These are phyloP conservation scores for Caloenas nicobarica DNA, from an alignment of 2,113 vertebrate species.

Conservation along the genomic window DNA sequence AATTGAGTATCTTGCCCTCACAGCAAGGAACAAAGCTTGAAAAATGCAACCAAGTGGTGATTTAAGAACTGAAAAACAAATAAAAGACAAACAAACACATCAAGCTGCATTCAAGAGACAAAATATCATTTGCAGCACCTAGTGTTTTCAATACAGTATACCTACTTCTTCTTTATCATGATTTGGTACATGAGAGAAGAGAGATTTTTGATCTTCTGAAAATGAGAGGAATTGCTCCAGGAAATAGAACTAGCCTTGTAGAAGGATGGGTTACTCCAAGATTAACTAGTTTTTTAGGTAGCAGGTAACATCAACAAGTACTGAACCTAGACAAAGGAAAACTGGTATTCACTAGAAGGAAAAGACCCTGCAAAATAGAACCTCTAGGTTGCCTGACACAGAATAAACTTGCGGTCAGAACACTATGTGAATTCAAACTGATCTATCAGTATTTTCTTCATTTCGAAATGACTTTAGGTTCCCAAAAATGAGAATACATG, in stretches of 20 bases:
- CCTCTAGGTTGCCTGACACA: neutral
- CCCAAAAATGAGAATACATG: neutral
- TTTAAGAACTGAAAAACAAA: neutral
- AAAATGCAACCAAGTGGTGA: neutral
- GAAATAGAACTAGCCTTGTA: neutral
- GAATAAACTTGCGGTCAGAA: neutral
- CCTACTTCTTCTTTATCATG: neutral
- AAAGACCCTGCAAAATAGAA: neutral
- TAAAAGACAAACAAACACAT: neutral
- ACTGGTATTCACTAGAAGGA: neutral
- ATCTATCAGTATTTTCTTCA: neutral
- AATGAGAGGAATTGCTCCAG: neutral
- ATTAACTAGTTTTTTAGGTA: neutral
- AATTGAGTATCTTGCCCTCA: neutral
- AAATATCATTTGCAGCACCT: neutral
- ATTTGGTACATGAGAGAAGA: neutral
- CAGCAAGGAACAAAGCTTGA: neutral
- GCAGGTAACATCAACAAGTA: neutral
- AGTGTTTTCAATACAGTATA: neutral
- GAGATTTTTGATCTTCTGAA: neutral
- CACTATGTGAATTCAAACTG: rapidly evolving
- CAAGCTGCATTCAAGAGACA: neutral
- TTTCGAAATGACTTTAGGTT: neutral
- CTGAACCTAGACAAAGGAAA: neutral
- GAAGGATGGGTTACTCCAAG: neutral